phyloP scores from a whole-genome alignment of 2,113 vertebrate genomes.

The Bostrychus sinensis region DNA sequence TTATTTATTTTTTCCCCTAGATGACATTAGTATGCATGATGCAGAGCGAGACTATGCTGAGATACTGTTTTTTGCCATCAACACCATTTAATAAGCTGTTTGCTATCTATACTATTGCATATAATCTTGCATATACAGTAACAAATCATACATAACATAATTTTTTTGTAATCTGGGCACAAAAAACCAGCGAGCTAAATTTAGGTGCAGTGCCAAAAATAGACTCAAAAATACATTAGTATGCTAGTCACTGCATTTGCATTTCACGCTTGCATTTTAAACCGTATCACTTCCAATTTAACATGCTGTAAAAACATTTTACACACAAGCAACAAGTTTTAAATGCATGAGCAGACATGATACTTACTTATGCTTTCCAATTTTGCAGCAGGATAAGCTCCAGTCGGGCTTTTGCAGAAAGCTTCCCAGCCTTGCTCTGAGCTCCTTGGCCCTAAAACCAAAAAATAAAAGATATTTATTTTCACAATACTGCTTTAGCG shows the following conservation, averaged over 20 bases:
- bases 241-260: background rate
- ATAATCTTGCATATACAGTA: background rate
- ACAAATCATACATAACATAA: too few relatives aligned
- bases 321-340: background rate
- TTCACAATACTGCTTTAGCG: background rate
- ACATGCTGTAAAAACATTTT: background rate
- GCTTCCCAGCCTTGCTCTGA: conserved; percentile 87
- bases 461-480: background rate
- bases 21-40: background rate
- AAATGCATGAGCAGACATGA: background rate
- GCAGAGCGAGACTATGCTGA: background rate
- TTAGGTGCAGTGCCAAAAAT: background rate
- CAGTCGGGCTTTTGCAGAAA: conserved; percentile 85
- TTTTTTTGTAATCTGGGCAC: too few relatives aligned
- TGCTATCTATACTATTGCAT: background rate
- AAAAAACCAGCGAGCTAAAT: background rate
- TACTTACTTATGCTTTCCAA: conserved; percentile 75
- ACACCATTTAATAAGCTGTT: background rate
- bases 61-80: background rate
- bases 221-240: background rate
- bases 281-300: background rate
- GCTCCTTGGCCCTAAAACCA: conserved; percentile 85
- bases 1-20: too few relatives aligned
- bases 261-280: too few relatives aligned
- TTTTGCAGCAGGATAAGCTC: conserved; percentile 67